Evolutionary conservation across 2,113 vertebrate genomes (phyloP).

Genomic region (Danionella cerebrum): DNA sequence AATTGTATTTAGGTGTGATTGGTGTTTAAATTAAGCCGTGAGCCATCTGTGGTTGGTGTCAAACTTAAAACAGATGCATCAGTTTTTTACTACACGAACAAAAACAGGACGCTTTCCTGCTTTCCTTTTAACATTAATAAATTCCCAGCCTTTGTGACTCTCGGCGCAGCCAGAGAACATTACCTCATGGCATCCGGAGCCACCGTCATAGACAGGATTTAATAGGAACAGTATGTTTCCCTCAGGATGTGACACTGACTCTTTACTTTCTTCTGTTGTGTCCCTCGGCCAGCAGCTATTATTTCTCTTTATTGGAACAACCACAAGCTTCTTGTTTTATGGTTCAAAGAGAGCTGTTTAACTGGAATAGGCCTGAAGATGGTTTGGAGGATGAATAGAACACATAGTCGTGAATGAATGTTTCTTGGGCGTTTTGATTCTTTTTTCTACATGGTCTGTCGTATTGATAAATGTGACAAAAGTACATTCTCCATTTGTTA

Average conservation of each 20-base stretch:
- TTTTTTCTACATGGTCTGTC: no score
- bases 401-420: no score
- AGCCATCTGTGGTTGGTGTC: not conserved
- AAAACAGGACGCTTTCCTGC: not conserved
- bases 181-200: constrained; percentile 60
- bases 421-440: no score
- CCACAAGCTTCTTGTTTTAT: not conserved
- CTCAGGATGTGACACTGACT: constrained; percentile 33
- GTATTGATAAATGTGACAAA: no score
- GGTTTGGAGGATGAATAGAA: not conserved
- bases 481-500: no score
- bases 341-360: not conserved
- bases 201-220: constrained; percentile 53
- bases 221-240: constrained; percentile 63
- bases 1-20: not conserved
- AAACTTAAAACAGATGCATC: not conserved
- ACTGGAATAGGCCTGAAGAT: not conserved
- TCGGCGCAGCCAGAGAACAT: constrained; percentile 43
- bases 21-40: no score
- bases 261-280: not conserved
- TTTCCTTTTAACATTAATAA: not conserved
- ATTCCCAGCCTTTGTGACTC: constrained; percentile 37
- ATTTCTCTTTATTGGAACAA: constrained; percentile 7
- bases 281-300: not conserved
- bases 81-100: not conserved